Conservation (phyloP, 2,888 invertebrate species). For the Drosophila fulvimacula region DNA sequence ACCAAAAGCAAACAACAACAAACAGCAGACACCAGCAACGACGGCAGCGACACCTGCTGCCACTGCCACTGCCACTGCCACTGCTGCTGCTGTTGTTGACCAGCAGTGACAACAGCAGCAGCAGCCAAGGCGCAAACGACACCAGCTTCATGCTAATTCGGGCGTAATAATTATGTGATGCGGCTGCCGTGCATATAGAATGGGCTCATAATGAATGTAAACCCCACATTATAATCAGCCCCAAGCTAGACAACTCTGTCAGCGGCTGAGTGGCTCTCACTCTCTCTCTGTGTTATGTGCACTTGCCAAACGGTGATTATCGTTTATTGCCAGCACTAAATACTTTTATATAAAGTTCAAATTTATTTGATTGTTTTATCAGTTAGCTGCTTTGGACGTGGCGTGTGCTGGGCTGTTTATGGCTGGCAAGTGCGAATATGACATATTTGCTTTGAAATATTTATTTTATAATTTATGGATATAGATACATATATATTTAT, state of each 20-base stretch:
- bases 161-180: conserved; percentile 45
- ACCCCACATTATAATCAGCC: conserved; percentile 17
- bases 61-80: conserved; percentile 11
- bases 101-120: conserved; percentile 53
- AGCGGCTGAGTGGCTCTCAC: too few species aligned
- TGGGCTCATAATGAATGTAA: conserved; percentile 16
- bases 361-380: not conserved
- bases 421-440: not conserved
- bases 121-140: conserved; percentile 20
- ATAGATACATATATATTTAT: too few species aligned
- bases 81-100: conserved; percentile 31
- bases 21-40: conserved; percentile 16
- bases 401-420: not conserved
- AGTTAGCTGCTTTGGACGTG: not conserved
- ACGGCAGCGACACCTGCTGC: not conserved
- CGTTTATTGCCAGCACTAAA: conserved; percentile 9
- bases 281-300: not conserved
- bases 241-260: conserved; percentile 3
- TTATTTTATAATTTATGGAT: too few species aligned
- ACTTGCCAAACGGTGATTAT: conserved; percentile 9
- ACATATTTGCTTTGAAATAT: not conserved
- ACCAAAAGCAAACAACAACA: conserved; percentile 24
- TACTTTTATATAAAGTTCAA: not conserved
- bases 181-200: conserved; percentile 23
- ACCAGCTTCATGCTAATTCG: conserved; percentile 46